Base-by-base conservation (phyloP, 1,140 invertebrate species). In the Neotoxoptera formosana region DNA sequence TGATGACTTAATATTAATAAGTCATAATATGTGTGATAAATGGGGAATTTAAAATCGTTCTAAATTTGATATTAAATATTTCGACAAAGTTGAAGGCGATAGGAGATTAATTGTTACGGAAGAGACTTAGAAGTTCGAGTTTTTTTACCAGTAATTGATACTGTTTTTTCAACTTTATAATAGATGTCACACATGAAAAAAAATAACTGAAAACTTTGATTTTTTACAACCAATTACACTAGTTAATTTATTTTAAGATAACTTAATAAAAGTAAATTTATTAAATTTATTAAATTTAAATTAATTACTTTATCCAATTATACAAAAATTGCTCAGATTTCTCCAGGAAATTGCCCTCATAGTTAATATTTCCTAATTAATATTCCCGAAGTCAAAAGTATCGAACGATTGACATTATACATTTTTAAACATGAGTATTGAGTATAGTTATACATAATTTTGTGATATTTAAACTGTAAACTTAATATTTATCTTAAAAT, bases 311-410 rank as follows among this genome's bases (percentile, higher is more conserved):
- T 88, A 30, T 11, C 17, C 47, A 51, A 88, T 88, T 88, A 48
- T 47, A 88, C 11, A 88, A 47, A 47, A 88, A 88, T 51, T 25
- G 48, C 20, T 88, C 86, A 48, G 47, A 88, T 48, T 88, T 88
- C 48, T 48, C 47, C 11, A 9, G 30, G 2, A 30, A 88, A 47
- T 21, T 88, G 8, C n/a, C 48, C 3, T 88, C 45, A 88, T 47
- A 88, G 48, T 88, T 48, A 88, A 88, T 88, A 83, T 83, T 83
- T 83, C 20, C 23, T 47, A 88, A 88, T 88, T 48, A 88, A 88
- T 88, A 83, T 83, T 83, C 41, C 20, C 23, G 76, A 83, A 83
- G 83, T 84, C 0, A 84, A 84, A 84, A 86, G 23, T 86, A 86
- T 86, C 30, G 41, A 86, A 86, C 8, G 47, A 86, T 86, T 87